phyloP scores from a whole-genome alignment of 2,113 vertebrate genomes.

The Phylloscopus whistleri region DNA sequence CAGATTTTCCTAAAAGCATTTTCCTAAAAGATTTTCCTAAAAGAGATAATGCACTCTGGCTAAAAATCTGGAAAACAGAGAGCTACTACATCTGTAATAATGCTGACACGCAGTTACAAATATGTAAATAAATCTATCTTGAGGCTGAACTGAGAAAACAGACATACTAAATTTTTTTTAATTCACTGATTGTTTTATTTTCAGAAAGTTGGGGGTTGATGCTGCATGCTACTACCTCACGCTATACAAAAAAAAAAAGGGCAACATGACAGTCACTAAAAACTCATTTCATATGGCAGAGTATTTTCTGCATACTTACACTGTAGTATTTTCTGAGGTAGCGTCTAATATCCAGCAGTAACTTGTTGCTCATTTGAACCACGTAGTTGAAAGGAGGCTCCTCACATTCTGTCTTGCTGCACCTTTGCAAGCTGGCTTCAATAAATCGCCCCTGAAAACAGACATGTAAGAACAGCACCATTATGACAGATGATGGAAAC shows the following conservation, averaged over 20 bases:
- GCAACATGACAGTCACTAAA: background rate
- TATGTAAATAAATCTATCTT: background rate
- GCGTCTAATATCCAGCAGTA: constrained; percentile 86
- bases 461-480: background rate
- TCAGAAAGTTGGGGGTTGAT: background rate
- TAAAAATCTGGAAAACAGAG: background rate
- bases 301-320: constrained; percentile 78
- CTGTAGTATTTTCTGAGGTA: constrained; percentile 87
- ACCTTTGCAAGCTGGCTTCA: constrained; percentile 85
- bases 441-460: constrained; percentile 75
- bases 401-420: constrained; percentile 84
- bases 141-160: background rate
- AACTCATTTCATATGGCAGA: background rate
- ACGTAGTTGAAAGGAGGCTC: constrained; percentile 71
- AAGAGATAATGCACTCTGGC: background rate
- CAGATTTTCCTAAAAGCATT: background rate
- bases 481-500: background rate
- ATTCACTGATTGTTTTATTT: background rate
- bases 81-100: background rate
- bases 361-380: constrained; percentile 86
- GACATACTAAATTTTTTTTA: background rate
- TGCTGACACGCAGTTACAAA: background rate
- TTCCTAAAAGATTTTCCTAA: background rate
- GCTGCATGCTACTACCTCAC: background rate
- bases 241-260: background rate